These are phyloP conservation scores for Apostichopus japonicus DNA, from an alignment of 35 echinoderm and acorn worm species.

Conservation along the genomic window DNA sequence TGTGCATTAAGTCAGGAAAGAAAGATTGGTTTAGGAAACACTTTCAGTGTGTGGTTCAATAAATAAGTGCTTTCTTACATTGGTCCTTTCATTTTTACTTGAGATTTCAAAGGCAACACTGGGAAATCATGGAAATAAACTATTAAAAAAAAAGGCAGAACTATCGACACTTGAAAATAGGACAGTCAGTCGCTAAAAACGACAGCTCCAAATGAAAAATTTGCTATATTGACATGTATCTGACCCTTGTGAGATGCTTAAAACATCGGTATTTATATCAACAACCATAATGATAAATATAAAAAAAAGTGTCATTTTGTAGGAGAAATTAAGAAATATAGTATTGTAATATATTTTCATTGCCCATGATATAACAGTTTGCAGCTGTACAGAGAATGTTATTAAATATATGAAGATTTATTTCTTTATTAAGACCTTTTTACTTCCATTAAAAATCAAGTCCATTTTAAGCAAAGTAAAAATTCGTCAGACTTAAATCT, in stretches of 20 bases:
- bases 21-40: too few species aligned
- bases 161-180: too few species aligned
- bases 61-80: too few species aligned
- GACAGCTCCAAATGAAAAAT: too few species aligned
- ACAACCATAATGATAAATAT: not conserved
- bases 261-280: not conserved
- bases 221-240: too few species aligned
- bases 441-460: not conserved
- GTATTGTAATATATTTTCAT: constrained; percentile 16
- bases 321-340: constrained; percentile 1
- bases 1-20: too few species aligned
- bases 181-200: too few species aligned
- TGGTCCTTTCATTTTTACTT: too few species aligned
- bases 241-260: not conserved
- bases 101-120: too few species aligned
- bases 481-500: not conserved
- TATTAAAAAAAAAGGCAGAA: too few species aligned
- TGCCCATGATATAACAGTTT: not conserved
- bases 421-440: not conserved
- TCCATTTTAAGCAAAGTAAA: not conserved
- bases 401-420: not conserved
- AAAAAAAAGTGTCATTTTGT: not conserved
- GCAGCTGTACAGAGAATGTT: not conserved
- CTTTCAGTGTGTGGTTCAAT: too few species aligned
- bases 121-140: too few species aligned